phyloP scores from a whole-genome alignment of 2,113 vertebrate genomes.

The Psittacula cyanocephala region DNA sequence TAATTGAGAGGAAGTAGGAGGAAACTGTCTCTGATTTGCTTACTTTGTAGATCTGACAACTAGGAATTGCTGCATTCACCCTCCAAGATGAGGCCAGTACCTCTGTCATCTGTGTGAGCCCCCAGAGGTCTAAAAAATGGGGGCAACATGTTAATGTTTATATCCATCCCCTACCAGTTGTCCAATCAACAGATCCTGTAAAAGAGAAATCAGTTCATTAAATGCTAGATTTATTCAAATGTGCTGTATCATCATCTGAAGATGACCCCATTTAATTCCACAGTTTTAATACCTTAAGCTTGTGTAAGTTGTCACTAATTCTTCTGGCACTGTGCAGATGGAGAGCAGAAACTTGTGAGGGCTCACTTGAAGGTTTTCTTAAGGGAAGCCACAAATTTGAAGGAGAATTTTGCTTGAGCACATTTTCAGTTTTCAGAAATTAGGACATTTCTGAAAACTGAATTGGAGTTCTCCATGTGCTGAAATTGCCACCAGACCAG shows the following conservation, averaged over 20 bases:
- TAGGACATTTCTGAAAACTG: neutral
- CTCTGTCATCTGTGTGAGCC: neutral
- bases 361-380: neutral
- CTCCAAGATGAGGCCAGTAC: neutral
- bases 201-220: neutral
- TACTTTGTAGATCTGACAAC: neutral
- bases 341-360: neutral
- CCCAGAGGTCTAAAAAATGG: neutral
- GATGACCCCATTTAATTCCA: neutral
- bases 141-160: neutral
- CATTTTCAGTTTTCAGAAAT: neutral
- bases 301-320: neutral
- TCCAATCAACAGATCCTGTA: neutral
- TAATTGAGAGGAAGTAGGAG: neutral
- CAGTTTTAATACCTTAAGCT: neutral
- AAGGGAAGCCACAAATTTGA: neutral
- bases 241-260: neutral
- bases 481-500: neutral
- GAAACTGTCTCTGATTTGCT: neutral
- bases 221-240: neutral
- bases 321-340: neutral
- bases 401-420: neutral
- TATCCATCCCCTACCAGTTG: neutral
- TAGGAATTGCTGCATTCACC: neutral
- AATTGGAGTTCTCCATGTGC: neutral